Evolutionary conservation across 2,113 vertebrate genomes (phyloP), one percentile per base, ranked within the genome.

Genomic region (Halichoeres trimaculatus): DNA sequence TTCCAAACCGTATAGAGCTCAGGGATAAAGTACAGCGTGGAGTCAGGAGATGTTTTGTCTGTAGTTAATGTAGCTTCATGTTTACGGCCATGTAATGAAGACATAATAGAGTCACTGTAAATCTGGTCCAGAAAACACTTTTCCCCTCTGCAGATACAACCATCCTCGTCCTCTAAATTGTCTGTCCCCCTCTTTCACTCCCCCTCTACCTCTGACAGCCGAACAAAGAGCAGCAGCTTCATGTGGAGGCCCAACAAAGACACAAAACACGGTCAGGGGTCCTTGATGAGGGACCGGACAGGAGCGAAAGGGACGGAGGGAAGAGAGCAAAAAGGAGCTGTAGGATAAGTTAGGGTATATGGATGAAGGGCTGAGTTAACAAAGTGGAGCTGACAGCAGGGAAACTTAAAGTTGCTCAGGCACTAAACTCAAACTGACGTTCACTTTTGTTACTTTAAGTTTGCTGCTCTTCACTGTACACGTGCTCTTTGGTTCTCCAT

Each of bases 201-300:
- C 38, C 71, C 9, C 84, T 59, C 67, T 52, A 87, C 87, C 85
- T 80, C 81, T 68, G 91, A 90, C 89, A 89, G 71, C 50, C 65
- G 2, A 77, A 93, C 88, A 91, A 91, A 89, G 83, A 34, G 68
- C 70, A 56, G 78, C 64, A 76, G 74, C 78, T 83, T 80, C 83
- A 85, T 23, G 84, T 19, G 1, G 85, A 76, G 87, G 73, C 71
- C 73, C 34, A 51, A 90, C 89, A 91, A 91, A 91, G 85, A 77
- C 76, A 85, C 84, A 87, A 85, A 88, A 76, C 79, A 57, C 74
- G 0, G 83, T 71, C 77, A 73, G 86, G 85, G 86, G 87, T 82
- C 81, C 79, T 35, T 1, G 40, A 55, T 26, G 69, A 76, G 75
- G 77, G 71, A 59, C 38, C 70, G 76, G 64, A 71, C 66, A 73